phyloP scores from a whole-genome alignment of 2,797 vertebrate species.

The Hipposideros larvatus region DNA sequence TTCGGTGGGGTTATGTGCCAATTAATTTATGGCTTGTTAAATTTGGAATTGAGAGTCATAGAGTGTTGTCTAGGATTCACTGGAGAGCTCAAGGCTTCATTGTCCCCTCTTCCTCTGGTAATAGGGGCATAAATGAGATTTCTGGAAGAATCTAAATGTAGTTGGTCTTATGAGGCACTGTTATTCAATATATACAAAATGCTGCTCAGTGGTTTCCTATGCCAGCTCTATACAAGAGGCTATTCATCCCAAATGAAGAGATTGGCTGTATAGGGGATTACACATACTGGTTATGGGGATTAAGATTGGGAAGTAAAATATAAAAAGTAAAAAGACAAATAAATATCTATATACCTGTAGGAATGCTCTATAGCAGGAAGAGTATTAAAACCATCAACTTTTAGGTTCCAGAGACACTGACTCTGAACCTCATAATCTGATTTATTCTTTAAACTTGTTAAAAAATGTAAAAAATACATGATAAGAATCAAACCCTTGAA shows the following conservation, averaged over 20 bases:
- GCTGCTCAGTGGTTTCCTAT: not conserved
- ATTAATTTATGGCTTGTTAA: conserved; percentile 47
- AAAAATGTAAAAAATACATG: not conserved
- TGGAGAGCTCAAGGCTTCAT: not conserved
- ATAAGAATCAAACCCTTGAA: not conserved
- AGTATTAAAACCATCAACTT: conserved; percentile 27
- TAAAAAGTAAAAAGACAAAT: not conserved
- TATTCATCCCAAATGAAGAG: not conserved
- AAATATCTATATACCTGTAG: not conserved
- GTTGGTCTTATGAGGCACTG: not conserved
- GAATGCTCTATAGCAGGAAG: not conserved
- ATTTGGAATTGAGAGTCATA: not conserved
- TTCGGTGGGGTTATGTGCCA: not conserved
- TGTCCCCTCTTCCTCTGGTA: not conserved
- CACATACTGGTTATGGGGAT: not conserved
- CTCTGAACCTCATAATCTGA: not conserved
- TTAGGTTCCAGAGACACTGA: not conserved
- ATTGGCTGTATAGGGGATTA: not conserved
- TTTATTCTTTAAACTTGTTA: conserved; percentile 30
- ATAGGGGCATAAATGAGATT: not conserved
- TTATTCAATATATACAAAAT: conserved; percentile 4
- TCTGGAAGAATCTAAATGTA: not conserved
- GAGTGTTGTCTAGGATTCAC: not conserved
- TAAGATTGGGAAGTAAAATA: conserved; percentile 21
- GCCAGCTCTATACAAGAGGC: not conserved